Conservation (phyloP, 2,797 vertebrate species). For the Sebastes dallii region DNA sequence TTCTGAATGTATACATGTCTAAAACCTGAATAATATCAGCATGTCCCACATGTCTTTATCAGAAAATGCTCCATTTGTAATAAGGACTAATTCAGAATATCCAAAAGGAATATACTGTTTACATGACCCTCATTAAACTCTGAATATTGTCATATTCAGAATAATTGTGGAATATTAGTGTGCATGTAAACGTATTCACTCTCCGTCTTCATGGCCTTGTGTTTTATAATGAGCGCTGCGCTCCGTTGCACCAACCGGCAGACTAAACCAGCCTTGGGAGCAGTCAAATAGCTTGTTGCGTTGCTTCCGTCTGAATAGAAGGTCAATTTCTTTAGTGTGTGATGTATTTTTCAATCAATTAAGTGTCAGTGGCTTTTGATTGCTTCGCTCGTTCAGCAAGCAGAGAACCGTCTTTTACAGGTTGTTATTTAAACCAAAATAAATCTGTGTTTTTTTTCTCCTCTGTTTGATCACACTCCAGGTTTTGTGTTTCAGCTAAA, state of each 20-base stretch:
- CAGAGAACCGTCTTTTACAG: neutral
- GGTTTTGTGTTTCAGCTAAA: constrained; percentile 21
- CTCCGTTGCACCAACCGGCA: constrained; percentile 16
- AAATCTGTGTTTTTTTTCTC: neutral
- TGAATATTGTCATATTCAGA: no score
- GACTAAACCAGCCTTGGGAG: constrained; percentile 16
- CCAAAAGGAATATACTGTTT: no score
- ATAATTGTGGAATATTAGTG: no score
- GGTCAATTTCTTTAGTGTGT: neutral
- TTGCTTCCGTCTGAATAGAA: constrained; percentile 24
- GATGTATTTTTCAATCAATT: constrained; percentile 38
- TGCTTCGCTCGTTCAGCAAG: neutral
- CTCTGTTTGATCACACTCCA: constrained; percentile 4
- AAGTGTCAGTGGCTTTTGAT: constrained; percentile 40
- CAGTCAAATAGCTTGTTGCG: constrained; percentile 12
- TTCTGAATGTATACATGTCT: no score
- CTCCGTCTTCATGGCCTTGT: neutral
- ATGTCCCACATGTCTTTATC: no score
- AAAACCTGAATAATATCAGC: no score
- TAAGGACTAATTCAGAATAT: no score
- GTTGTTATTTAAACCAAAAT: neutral
- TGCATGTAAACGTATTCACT: no score
- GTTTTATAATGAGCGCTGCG: constrained; percentile 10
- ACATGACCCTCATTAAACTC: no score
- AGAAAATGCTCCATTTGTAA: no score